phyloP scores from a whole-genome alignment of 2,797 vertebrate genomes.

The Megaceryle alcyon region DNA sequence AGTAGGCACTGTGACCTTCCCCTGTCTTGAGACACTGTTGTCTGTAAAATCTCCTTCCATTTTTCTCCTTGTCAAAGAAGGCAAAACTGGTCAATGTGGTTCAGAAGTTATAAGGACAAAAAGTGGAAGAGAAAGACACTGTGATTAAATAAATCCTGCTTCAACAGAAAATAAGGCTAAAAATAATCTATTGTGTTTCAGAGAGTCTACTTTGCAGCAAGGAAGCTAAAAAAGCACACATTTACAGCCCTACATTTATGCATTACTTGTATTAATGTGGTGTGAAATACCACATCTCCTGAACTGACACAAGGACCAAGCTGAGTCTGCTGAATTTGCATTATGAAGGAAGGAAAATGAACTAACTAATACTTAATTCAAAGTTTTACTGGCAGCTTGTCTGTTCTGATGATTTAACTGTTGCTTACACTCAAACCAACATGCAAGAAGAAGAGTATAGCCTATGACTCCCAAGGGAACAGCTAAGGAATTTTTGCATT shows the following conservation, averaged over 20 bases:
- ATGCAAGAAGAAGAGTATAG: conserved; percentile 46
- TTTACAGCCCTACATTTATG: background rate
- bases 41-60: background rate
- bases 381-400: conserved; percentile 25
- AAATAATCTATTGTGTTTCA: background rate
- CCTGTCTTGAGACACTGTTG: background rate
- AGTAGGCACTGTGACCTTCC: background rate
- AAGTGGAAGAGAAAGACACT: background rate
- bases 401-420: conserved; percentile 56
- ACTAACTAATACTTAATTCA: conserved; percentile 18
- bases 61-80: background rate
- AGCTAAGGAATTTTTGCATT: conserved; percentile 59
- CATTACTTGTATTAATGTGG: background rate
- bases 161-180: background rate
- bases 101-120: background rate
- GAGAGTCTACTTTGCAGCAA: background rate
- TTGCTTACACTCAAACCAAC: conserved; percentile 61
- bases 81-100: background rate
- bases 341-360: conserved; percentile 2
- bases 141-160: background rate
- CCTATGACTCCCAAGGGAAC: background rate
- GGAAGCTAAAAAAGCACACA: background rate
- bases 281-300: background rate
- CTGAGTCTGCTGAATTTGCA: background rate
- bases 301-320: background rate